Base-by-base conservation (phyloP, 2,113 vertebrate species). In the Piaya cayana region DNA sequence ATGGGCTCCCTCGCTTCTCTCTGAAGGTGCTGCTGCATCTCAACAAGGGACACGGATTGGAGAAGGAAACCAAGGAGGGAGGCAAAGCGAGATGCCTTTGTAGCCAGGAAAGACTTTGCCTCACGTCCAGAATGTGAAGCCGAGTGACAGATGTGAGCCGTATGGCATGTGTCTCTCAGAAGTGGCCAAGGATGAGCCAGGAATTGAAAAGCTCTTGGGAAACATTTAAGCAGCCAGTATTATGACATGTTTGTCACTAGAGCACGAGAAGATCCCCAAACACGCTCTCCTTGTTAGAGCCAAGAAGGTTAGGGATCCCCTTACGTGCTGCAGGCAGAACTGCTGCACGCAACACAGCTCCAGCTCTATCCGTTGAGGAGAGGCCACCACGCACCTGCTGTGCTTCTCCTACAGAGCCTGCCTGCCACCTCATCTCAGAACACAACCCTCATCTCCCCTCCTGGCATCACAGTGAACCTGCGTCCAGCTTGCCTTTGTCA, bases 1-100 rank as follows among this genome's bases (percentile, higher is more conserved):
- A 94, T 72, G 90, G 78, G 84, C 27, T 91, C 95, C 82, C 71
- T 16, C 15, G 12, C 36, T 15, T 62, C 65, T 80, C 74, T 79
- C 71, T 96, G 71, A 94, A 93, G 92, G 68, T 85, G 71, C 92
- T 90, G 15, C 52, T 78, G 79, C 90, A 86, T 63, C 88, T 81
- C 64, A 58, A 3, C 18, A 71, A 92, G 80, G 37, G 42, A 55
- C 34, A 23, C 2, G 9, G 71, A 63, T 10, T 76, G 4, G 29
- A 18, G 76, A 43, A n/a, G 71, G 55, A 39, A 95, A 78, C 22
- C 23, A 17, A 30, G 55, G 63, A 77, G 49, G 62, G 52, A 80
- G 60, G 77, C 37, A 19, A 75, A 69, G 76, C 79, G 68, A 39
- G 71, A 77, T 85, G 63, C 55, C 78, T 76, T 82, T 59, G 64